A percentile compares a stretch with the other conserved stretches of the same genome.
These are phyloP conservation scores for Melitaea athalia DNA, from an alignment of 2,888 invertebrate species.

Conservation along the genomic window DNA sequence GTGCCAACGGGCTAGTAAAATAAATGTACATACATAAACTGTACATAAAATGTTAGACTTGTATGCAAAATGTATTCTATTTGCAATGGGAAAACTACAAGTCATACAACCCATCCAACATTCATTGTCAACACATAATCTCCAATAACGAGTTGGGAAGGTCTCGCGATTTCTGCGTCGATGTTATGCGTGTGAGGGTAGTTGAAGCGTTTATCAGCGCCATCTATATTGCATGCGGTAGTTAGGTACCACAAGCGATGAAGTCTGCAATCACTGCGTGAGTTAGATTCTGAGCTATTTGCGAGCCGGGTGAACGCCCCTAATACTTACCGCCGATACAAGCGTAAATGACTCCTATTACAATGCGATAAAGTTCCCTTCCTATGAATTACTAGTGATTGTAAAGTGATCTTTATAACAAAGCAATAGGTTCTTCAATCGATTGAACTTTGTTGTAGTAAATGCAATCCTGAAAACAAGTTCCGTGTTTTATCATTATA, in stretches of 20 bases:
- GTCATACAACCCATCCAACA: slow-evolving; percentile 10
- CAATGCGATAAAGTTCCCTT: slow-evolving; percentile 7
- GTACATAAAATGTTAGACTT: not conserved
- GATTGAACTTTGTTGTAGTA: slow-evolving; percentile 16
- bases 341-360: slow-evolving; percentile 26
- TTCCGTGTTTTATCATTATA: slow-evolving; percentile 42
- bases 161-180: slow-evolving; percentile 8
- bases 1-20: too few relatives aligned
- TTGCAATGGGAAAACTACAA: slow-evolving; percentile 5
- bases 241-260: slow-evolving; percentile 44
- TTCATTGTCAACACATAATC: slow-evolving; percentile 8
- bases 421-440: slow-evolving; percentile 18
- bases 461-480: slow-evolving; percentile 36
- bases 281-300: slow-evolving; percentile 44
- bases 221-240: slow-evolving; percentile 39
- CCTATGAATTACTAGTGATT: not conserved
- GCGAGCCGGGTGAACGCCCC: slow-evolving; percentile 36
- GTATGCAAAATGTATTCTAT: not conserved
- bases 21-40: not conserved
- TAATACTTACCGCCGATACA: slow-evolving; percentile 14
- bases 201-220: slow-evolving; percentile 34
- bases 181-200: slow-evolving; percentile 23
- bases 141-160: not conserved
- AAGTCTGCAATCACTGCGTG: slow-evolving; percentile 46
- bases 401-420: slow-evolving; percentile 25